These are phyloP conservation scores for Gobio occitaniae DNA, from an alignment of 2,797 vertebrate species.

Conservation along the genomic window DNA sequence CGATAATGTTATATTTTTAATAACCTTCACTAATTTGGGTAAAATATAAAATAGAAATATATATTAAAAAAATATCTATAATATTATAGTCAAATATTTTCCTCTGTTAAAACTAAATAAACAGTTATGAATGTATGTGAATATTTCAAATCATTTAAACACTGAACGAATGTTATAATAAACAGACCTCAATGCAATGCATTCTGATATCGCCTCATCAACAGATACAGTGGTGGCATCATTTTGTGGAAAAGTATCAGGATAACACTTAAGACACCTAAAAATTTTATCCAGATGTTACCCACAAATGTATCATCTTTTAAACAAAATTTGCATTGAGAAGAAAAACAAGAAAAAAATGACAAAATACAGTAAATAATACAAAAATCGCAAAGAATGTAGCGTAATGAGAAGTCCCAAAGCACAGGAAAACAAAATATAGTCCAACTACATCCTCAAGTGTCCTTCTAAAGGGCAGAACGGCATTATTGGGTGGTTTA, in stretches of 20 bases:
- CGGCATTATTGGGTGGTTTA: conserved; percentile 44
- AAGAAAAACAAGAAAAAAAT: background rate
- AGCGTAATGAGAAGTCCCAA: background rate
- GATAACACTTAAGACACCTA: background rate
- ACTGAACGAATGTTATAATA: background rate
- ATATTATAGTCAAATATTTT: background rate
- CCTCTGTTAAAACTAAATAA: background rate
- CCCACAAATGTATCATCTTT: background rate
- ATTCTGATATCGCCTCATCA: background rate
- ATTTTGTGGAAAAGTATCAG: background rate
- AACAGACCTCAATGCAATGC: background rate
- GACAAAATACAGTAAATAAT: conserved; percentile 15
- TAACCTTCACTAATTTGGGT: no score
- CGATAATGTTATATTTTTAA: no score
- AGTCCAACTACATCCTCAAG: conserved; percentile 17
- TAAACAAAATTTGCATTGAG: background rate
- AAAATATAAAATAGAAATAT: no score
- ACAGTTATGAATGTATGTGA: background rate
- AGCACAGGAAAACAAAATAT: conserved; percentile 29
- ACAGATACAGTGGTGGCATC: background rate
- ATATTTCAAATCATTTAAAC: background rate
- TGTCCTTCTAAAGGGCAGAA: conserved; percentile 54
- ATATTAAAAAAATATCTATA: no score
- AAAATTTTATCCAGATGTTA: background rate
- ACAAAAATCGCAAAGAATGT: background rate